phyloP scores from a whole-genome alignment of 2,113 vertebrate genomes.

The Callipepla squamata region DNA sequence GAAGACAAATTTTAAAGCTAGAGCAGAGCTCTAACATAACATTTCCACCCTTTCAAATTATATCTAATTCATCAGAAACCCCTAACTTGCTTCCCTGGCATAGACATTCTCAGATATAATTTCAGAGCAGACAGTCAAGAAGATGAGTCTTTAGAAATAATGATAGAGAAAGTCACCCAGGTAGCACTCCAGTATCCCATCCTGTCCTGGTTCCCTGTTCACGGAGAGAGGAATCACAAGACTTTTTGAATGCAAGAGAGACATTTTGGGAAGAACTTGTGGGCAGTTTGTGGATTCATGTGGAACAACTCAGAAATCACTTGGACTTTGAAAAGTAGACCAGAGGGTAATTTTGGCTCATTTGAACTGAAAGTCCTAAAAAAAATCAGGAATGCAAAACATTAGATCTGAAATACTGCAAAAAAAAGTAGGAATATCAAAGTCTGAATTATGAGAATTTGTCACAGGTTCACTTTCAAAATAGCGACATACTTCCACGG shows the following conservation, averaged over 20 bases:
- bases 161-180: background rate
- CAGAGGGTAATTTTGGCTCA: background rate
- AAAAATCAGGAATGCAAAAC: background rate
- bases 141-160: background rate
- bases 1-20: background rate
- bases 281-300: fast-evolving
- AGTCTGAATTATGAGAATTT: background rate
- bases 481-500: background rate
- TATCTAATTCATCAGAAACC: background rate
- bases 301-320: background rate
- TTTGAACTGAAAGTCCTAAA: background rate
- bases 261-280: fast-evolving
- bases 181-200: background rate
- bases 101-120: background rate
- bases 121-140: background rate
- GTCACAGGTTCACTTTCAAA: background rate
- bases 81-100: background rate
- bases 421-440: background rate
- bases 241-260: background rate
- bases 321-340: background rate
- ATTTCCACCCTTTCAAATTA: background rate
- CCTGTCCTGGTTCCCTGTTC: background rate
- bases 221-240: background rate
- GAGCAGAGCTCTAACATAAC: background rate
- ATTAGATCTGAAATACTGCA: background rate